A percentile compares a stretch with the other conserved stretches of the same genome.
phyloP scores from a whole-genome alignment of 1,140 invertebrate species.

The Ooceraea biroi region DNA sequence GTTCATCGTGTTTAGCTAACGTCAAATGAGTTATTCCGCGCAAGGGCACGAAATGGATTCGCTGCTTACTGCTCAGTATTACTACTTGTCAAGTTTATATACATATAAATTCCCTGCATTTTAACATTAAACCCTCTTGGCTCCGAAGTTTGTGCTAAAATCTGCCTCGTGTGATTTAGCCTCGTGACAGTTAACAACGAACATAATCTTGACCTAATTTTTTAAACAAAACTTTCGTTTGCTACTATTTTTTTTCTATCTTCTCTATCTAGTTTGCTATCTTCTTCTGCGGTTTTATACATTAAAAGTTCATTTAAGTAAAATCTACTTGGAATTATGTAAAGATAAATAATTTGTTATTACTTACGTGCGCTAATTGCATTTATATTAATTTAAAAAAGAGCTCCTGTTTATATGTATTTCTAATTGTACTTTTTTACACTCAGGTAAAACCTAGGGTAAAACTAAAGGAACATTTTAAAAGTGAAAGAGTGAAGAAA shows the following conservation, averaged over 20 bases:
- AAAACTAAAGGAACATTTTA: not conserved
- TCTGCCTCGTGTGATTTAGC: not conserved
- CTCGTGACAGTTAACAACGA: no score
- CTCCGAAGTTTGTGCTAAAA: not conserved
- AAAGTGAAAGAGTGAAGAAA: not conserved
- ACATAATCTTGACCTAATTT: no score
- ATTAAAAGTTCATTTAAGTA: not conserved
- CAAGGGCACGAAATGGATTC: constrained; percentile 42
- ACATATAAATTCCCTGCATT: constrained; percentile 42
- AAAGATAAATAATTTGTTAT: not conserved
- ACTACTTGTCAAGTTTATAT: constrained; percentile 3
- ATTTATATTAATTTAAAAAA: not conserved
- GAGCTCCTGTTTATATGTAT: not conserved
- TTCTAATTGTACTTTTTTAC: no score
- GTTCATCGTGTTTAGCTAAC: constrained; percentile 46
- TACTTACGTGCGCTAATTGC: no score
- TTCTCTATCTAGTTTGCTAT: no score
- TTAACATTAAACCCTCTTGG: constrained; percentile 9
- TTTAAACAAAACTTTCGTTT: no score
- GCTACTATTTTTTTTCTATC: no score
- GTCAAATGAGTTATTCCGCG: constrained; percentile 53
- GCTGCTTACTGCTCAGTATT: constrained; percentile 30
- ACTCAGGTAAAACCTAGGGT: not conserved
- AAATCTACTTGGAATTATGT: not conserved
- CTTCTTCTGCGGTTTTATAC: not conserved